Evolutionary conservation across 2,797 vertebrate species (phyloP), one percentile per base, ranked within the genome.

Genomic region (Lophotriccus pileatus): DNA sequence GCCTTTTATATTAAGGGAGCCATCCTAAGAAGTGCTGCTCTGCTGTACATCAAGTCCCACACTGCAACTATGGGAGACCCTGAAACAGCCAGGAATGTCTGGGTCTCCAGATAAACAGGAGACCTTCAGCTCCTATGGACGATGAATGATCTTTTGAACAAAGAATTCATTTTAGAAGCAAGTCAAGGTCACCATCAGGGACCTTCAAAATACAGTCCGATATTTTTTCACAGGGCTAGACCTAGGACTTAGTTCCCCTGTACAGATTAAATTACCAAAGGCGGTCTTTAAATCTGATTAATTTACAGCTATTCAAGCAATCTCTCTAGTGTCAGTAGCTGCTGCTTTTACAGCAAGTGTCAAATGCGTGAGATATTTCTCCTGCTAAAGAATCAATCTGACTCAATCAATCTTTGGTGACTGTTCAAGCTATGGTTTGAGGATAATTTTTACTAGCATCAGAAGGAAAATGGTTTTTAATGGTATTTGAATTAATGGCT

Each of bases 261-360:
- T 36, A 93, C 27, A 90, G 89, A 94, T 95, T 94, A 87, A 90
- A 94, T 93, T 85, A 95, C 82, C 32, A 25, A 93, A 84, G 77
- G 52, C 74, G 77, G 55, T 84, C 95, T 95, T 96, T 95, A 95
- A 93, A 91, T 94, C 67, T 83, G 93, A 82, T 94, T 87, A 90
- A 96, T 95, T 94, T 94, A 96, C 75, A 87, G 67, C 90, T 88
- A 68, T 78, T 74, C 63, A 72, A 93, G 88, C 76, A 92, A 89
- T 80, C 94, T 73, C 80, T 82, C 53, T 66, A 34, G 56, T 80
- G 77, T 84, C 87, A 89, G 74, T 74, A 68, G 87, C 74, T 86
- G 55, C 67, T 91, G 76, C 87, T 86, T 94, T 94, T 94, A 94
- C 64, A 90, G 91, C 73, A 82, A 77, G 74, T 94, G 94, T 94